Evolutionary conservation across 2,888 invertebrate genomes (phyloP), one percentile per base, ranked within the genome.

Genomic region (Falcaria lacertinaria): DNA sequence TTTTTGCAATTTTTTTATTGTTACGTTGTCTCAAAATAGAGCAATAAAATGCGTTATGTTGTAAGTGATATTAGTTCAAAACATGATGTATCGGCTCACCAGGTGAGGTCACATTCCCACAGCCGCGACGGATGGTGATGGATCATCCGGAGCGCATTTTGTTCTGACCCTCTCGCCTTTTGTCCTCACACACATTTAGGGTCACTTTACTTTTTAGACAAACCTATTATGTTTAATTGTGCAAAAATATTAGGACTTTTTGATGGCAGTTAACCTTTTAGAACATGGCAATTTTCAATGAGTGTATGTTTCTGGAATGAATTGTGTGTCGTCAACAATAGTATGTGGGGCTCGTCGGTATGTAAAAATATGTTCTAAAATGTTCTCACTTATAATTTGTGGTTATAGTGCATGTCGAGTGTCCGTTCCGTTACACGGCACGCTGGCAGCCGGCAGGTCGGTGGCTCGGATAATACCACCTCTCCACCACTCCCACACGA

Each of bases 341-440:
- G 48, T 49, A 52, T 50, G 45, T 46, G 42, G 56, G 67, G 66
- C 64, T 74, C 76, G 74, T 79, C 78, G 73, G 76, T 80, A 74
- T 76, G 68, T 77, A 80, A 70, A 70, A 79, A 74, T 71, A 73
- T 74, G 70, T 74, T 80, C 75, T 80, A 80, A 88, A 88, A 83
- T 78, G 80, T 87, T 88, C 85, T 87, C 88, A 86, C 86, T 87
- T 83, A 86, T 88, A 88, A 88, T 89, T 89, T 83, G 89, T 88
- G 89, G 73, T 86, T 83, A 87, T 68, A 77, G 79, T 81, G 87
- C 89, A 87, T 89, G 84, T 86, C 89, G 86, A 69, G 78, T 78
- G 74, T 82, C 69, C 81, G 86, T 84, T 85, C 88, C 88, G 88
- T 84, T 88, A 83, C 79, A 79, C 80, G 84, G 72, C 74, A 69